phyloP scores from a whole-genome alignment of 53 echinoderm and acorn worm genomes.

The Arbacia lixula region DNA sequence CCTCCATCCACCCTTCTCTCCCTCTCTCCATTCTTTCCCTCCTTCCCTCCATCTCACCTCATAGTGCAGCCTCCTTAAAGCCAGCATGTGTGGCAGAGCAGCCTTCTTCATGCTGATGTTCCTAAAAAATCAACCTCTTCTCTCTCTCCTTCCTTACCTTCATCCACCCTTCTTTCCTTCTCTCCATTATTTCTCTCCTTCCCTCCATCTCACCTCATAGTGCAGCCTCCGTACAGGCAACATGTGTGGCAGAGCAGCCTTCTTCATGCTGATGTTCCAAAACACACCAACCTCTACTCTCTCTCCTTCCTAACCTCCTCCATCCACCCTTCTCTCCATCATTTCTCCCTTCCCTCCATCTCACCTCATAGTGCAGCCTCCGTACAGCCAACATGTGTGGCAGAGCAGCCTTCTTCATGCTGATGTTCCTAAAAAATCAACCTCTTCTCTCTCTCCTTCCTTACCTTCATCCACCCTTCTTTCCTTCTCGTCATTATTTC shows the following conservation, averaged over 20 bases:
- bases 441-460: not conserved
- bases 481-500: not conserved
- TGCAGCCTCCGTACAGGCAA: slow-evolving; percentile 61
- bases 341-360: too few relatives aligned
- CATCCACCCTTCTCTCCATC: not conserved
- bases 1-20: too few relatives aligned
- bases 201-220: slow-evolving; percentile 73
- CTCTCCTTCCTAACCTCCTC: not conserved
- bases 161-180: too few relatives aligned
- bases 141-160: not conserved
- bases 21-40: too few relatives aligned
- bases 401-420: slow-evolving; percentile 64
- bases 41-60: too few relatives aligned
- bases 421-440: slow-evolving; percentile 75
- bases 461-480: not conserved
- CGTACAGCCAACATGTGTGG: slow-evolving; percentile 68
- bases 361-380: slow-evolving; percentile 69
- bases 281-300: slow-evolving; percentile 21
- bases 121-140: too few relatives aligned
- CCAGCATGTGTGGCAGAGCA: too few relatives aligned
- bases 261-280: slow-evolving; percentile 75
- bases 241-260: slow-evolving; percentile 67
- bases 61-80: too few relatives aligned
- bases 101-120: too few relatives aligned
- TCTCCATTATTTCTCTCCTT: too few relatives aligned